Evolutionary conservation across 2,888 invertebrate genomes (phyloP).

Genomic region (Callimorpha dominula): DNA sequence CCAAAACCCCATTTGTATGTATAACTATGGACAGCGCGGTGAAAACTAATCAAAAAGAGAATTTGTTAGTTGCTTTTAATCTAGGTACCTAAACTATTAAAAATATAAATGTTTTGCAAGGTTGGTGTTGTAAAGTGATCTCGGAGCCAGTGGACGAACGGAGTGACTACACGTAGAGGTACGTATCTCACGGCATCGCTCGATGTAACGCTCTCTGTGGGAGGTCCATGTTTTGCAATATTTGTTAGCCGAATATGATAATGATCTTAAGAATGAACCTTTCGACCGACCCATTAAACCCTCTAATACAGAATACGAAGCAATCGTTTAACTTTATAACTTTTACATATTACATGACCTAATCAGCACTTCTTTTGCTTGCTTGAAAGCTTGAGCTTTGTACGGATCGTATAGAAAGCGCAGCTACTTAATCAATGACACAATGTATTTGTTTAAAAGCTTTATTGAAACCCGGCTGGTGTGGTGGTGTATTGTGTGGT

Average conservation of each 20-base stretch:
- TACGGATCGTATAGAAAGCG: conserved; percentile 12
- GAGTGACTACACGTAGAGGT: neutral
- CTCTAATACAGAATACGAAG: neutral
- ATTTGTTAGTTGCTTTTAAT: too few species aligned
- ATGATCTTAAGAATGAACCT: conserved; percentile 12
- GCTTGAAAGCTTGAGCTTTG: neutral
- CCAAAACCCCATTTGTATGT: too few species aligned
- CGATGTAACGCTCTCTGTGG: conserved; percentile 15
- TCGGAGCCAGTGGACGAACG: neutral
- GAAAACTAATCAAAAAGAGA: too few species aligned
- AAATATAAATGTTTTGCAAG: neutral
- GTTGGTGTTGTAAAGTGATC: neutral
- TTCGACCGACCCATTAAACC: neutral
- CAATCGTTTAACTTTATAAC: neutral
- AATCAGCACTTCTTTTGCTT: conserved; percentile 1
- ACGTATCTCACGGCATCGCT: conserved; percentile 5
- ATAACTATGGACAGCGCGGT: too few species aligned
- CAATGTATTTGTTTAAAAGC: conserved; percentile 16
- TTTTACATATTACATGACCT: neutral
- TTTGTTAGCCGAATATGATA: conserved; percentile 15
- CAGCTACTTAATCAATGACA: conserved; percentile 23
- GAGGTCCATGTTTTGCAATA: conserved; percentile 22
- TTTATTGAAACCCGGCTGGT: conserved; percentile 4
- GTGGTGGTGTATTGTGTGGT: neutral
- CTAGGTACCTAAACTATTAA: neutral